Conservation (phyloP, 1,140 invertebrate genomes). For the Colletes latitarsis region DNA sequence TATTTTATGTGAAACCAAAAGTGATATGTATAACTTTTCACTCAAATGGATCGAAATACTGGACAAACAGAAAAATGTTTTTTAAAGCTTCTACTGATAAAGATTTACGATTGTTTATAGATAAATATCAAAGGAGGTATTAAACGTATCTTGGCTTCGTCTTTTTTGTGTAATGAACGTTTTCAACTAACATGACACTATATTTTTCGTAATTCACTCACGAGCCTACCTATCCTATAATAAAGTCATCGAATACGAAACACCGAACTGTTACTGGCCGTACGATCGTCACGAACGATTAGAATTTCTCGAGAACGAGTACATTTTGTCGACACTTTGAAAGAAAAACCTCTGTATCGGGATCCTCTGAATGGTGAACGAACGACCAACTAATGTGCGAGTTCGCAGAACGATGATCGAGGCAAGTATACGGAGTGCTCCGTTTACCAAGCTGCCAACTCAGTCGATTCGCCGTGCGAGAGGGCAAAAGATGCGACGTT, state of each 20-base stretch:
- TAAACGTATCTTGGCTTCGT: background rate
- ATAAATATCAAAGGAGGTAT: background rate
- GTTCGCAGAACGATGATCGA: slow-evolving; percentile 52
- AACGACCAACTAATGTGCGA: slow-evolving; percentile 20
- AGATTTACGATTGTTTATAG: background rate
- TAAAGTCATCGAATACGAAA: background rate
- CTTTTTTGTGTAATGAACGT: background rate
- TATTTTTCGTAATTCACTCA: background rate
- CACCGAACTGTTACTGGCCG: background rate
- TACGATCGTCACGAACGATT: background rate
- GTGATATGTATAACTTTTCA: too few species aligned
- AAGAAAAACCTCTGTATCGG: background rate
- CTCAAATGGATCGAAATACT: too few species aligned
- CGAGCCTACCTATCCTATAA: background rate
- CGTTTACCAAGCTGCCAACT: slow-evolving; percentile 48
- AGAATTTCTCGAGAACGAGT: background rate
- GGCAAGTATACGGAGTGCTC: slow-evolving; percentile 41
- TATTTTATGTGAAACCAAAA: too few species aligned
- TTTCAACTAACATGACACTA: background rate
- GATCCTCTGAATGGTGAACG: background rate
- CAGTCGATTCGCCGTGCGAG: slow-evolving; percentile 44
- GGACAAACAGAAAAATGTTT: background rate
- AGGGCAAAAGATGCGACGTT: slow-evolving; percentile 58
- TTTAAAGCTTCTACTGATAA: background rate
- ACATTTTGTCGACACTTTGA: slow-evolving; percentile 6